Conservation (phyloP, 2,113 vertebrate species). For the Takifugu bimaculatus region DNA sequence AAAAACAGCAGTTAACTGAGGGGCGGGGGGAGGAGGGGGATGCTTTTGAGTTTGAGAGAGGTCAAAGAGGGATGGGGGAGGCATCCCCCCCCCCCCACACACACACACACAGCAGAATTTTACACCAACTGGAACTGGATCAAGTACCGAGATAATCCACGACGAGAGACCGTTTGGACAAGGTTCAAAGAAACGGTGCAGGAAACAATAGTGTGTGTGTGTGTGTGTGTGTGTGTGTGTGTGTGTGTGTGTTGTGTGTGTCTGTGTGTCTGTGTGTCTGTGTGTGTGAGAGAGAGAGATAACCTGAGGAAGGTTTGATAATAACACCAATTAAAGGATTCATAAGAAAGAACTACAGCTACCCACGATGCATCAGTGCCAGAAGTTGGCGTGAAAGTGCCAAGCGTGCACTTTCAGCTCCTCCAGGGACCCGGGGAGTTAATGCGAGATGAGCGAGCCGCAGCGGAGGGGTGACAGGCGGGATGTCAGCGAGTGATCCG, state of each 20-base stretch:
- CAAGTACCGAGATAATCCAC: constrained; percentile 71
- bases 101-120: constrained; percentile 14
- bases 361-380: too few species aligned
- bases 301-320: not conserved
- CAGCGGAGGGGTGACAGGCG: constrained; percentile 27
- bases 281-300: constrained; percentile 17
- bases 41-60: constrained; percentile 35
- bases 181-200: not conserved
- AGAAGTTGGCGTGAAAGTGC: constrained; percentile 4
- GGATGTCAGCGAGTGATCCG: constrained; percentile 37
- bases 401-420: constrained; percentile 23
- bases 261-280: constrained; percentile 9
- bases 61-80: constrained; percentile 1
- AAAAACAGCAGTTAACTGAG: constrained; percentile 10
- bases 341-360: too few species aligned
- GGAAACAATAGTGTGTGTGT: constrained; percentile 30
- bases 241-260: constrained; percentile 16
- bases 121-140: constrained; percentile 56
- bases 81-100: constrained; percentile 6
- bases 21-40: constrained; percentile 20
- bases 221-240: not conserved
- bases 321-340: too few species aligned
- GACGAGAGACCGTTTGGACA: constrained; percentile 41
- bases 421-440: not conserved
- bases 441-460: too few species aligned